These are phyloP conservation scores for Pyrgilauda ruficollis DNA, from an alignment of 2,113 vertebrate species.

Conservation along the genomic window DNA sequence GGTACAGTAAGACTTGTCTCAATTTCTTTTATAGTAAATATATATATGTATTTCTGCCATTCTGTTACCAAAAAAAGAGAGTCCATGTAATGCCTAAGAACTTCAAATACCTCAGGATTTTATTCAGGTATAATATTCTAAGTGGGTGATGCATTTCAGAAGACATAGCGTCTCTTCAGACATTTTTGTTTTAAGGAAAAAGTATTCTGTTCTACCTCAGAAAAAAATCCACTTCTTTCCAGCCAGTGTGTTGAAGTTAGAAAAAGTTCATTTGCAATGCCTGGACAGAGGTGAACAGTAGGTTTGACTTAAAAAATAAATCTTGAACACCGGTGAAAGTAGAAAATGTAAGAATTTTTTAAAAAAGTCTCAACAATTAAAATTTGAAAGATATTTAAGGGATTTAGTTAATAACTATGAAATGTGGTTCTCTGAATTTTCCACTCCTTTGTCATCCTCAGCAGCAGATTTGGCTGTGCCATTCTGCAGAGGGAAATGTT, in stretches of 20 bases:
- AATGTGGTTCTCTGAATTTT: neutral
- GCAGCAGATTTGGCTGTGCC: neutral
- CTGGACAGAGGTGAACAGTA: neutral
- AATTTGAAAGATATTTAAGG: neutral
- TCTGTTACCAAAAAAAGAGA: neutral
- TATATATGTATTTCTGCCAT: neutral
- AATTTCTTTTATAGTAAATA: neutral
- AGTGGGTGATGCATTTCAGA: neutral
- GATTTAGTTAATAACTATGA: neutral
- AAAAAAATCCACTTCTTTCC: neutral
- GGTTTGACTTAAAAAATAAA: neutral
- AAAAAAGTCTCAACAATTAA: neutral
- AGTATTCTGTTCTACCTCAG: neutral
- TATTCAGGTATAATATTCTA: neutral
- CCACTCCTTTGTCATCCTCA: neutral
- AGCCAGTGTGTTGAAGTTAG: neutral
- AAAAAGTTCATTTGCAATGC: neutral
- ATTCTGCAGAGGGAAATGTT: neutral
- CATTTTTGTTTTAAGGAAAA: neutral
- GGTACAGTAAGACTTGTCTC: neutral
- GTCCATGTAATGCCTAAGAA: neutral
- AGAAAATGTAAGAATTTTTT: neutral
- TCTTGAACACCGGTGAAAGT: neutral
- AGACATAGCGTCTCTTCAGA: neutral
- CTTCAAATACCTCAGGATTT: neutral